Conservation (phyloP, 2,888 invertebrate genomes). For the Erannis defoliaria region DNA sequence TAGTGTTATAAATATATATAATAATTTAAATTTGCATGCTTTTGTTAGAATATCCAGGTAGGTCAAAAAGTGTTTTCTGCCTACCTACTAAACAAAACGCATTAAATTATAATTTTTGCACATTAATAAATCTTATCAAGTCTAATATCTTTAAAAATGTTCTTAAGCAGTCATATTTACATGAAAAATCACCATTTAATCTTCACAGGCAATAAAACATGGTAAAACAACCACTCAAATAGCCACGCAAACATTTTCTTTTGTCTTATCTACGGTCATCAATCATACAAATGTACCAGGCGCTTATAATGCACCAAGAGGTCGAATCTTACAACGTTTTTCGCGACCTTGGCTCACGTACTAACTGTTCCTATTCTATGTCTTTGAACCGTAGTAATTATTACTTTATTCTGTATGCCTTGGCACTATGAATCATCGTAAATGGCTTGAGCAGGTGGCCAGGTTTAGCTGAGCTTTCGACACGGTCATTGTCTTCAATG, state of each 20-base stretch:
- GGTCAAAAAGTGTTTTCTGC: background rate
- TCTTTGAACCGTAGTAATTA: background rate
- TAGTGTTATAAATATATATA: too few species aligned
- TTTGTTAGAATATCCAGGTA: too few species aligned
- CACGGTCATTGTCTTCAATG: conserved; percentile 6
- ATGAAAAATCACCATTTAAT: conserved; percentile 26
- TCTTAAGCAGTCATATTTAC: conserved; percentile 19
- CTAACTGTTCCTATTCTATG: conserved; percentile 1
- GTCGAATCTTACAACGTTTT: conserved; percentile 45
- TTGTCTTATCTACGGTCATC: conserved; percentile 50
- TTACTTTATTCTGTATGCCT: conserved; percentile 5
- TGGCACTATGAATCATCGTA: conserved; percentile 53
- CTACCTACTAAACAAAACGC: background rate
- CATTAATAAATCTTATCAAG: conserved; percentile 9
- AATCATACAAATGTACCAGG: conserved; percentile 60
- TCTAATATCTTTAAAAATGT: background rate
- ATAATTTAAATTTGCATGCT: too few species aligned
- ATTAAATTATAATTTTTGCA: background rate
- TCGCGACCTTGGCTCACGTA: conserved; percentile 52
- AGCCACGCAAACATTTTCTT: conserved; percentile 43
- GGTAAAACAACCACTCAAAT: conserved; percentile 39
- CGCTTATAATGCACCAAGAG: conserved; percentile 50
- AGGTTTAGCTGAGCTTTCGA: conserved; percentile 41
- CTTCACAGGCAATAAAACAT: conserved; percentile 36
- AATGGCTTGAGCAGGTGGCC: conserved; percentile 43